Base-by-base conservation (phyloP, 2,113 vertebrate genomes). In the Lanius ludovicianus region DNA sequence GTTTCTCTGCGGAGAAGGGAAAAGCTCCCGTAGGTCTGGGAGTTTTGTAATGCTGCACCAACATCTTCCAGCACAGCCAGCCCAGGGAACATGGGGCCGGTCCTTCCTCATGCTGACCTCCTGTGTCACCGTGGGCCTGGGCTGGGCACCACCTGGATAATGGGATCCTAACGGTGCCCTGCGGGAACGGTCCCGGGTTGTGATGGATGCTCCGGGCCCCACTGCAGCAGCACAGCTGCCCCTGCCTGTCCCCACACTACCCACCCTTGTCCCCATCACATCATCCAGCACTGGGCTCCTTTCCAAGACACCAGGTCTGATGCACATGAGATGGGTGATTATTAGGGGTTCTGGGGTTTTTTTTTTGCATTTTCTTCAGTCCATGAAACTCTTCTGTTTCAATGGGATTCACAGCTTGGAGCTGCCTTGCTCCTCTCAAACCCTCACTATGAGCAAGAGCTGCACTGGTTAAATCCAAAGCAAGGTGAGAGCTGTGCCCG, bases 111-210 rank as follows among this genome's bases (percentile, higher is more conserved):
- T 80, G 88, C 85, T 92, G 95, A 80, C 95, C 95, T 96, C 88
- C 21, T 93, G 95, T 81, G 88, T 93, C 89, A 95, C 79, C 8
- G 0, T 7, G 56, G 73, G 50, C 77, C 62, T 4, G 70, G 76
- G 44, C 86, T 0, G 4, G 90, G 82, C 88, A 85, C 23, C 56
- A 24, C 33, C 57, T 1, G 5, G 60, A 13, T 93, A 71, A 96
- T 89, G 90, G 90, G 56, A 94, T 91, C 47, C 56, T 97, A 96
- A 96, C 84, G 90, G 96, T 89, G 75, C 81, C 93, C 39, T 8
- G n/a, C 0, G 3, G 91, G 73, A 96, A 84, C 7, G 3, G 52
- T 31, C n/a, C 41, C 37, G 0, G 15, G 4, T 3, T 0, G 0
- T 0, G 6, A 1, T 0, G 16, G 52, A 41, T 78, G 16, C 74